Base-by-base conservation (phyloP, 2,888 invertebrate genomes). In the Ochlodes sylvanus region DNA sequence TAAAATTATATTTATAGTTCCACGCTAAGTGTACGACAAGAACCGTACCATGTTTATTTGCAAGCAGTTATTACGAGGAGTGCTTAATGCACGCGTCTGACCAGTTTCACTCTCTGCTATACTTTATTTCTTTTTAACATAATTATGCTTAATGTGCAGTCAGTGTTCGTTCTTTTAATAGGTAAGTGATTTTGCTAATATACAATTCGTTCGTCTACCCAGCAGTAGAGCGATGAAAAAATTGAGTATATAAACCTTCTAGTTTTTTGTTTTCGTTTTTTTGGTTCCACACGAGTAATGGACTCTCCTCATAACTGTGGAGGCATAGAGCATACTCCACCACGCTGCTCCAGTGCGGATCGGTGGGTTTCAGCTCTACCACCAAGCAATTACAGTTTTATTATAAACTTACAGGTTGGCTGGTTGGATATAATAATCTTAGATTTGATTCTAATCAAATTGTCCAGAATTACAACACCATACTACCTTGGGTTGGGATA, bases 401-500 rank as follows among this genome's bases (percentile, higher is more conserved):
- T n/a, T n/a, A n/a, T n/a, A n/a, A n/a, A n/a, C 19, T 64, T 57
- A 14, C 19, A 64, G 65, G 34, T 63, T 63, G 27, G 1, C 42
- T 63, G 14, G 17, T 17, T 17, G 19, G 9, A 50, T 1, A 10
- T 54, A 27, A 12, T 10, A 58, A 32, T 54, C 7, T 34, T 47
- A 10, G 12, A 54, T 61, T 38, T 17, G 42, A 57, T 47, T 52
- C 7, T 10, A 32, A 63, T 19, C 44, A 12, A 5, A 44, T 60
- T 17, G 34, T 9, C 44, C 12, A n/a, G 27, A 52, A 54, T 7
- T 44, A 15, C 10, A 50, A 32, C 10, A 44, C 55, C 14, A 69
- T 64, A 7, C 19, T 58, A 0, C 73, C 73, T 12, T 74, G 74
- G 74, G 61, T 73, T n/a, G 73, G 74, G 6, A 62, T 73, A 7